These are phyloP conservation scores for Epiblema foenella DNA, from an alignment of 2,888 invertebrate genomes.

Conservation along the genomic window DNA sequence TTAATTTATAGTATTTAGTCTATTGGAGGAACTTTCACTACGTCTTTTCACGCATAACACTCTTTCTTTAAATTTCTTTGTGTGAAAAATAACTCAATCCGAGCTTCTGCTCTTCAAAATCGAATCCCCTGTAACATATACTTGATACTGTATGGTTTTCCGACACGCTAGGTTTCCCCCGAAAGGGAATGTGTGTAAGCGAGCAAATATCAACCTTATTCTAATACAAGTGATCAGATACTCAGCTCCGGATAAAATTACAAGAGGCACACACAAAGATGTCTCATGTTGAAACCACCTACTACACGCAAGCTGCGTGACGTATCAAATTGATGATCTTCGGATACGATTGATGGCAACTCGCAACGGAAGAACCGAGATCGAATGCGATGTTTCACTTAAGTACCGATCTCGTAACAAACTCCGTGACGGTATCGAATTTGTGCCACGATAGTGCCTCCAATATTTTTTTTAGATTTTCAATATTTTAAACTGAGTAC, in stretches of 20 bases:
- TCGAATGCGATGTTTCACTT: conserved; percentile 20
- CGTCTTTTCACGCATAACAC: too few species aligned
- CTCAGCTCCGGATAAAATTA: not conserved
- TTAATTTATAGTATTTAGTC: too few species aligned
- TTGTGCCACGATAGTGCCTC: not conserved
- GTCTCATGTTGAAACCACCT: not conserved
- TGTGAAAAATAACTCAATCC: not conserved
- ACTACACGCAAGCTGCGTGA: not conserved
- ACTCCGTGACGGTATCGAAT: not conserved
- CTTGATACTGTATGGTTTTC: not conserved
- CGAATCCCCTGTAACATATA: not conserved
- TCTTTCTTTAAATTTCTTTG: not conserved
- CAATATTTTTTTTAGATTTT: too few species aligned
- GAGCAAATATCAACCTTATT: not conserved
- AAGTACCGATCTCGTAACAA: not conserved
- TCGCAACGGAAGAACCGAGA: not conserved
- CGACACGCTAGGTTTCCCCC: not conserved
- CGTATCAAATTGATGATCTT: conserved; percentile 19
- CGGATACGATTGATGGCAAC: conserved; percentile 14
- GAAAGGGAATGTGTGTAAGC: not conserved
- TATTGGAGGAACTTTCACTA: too few species aligned
- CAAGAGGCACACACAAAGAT: not conserved
- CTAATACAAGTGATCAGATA: not conserved
- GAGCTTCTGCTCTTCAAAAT: not conserved
- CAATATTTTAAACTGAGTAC: too few species aligned